A percentile compares a stretch with the other conserved stretches of the same genome.
phyloP scores from a whole-genome alignment of 2,113 vertebrate genomes.

The Orycteropus afer region DNA sequence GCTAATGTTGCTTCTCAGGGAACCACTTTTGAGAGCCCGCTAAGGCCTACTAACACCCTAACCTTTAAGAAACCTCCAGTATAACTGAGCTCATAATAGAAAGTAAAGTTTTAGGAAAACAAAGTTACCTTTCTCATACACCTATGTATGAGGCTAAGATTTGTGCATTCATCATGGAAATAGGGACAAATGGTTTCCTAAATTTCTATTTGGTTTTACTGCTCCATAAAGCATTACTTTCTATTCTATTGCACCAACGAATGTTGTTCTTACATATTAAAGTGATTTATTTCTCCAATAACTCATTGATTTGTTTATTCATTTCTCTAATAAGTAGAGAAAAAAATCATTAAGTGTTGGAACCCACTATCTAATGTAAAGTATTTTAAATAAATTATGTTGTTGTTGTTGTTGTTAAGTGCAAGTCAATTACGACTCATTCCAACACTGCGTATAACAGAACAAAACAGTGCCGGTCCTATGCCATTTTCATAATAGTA shows the following conservation, averaged over 20 bases:
- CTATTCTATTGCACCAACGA: not conserved
- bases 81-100: not conserved
- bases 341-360: not conserved
- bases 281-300: not conserved
- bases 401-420: too few species aligned
- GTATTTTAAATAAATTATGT: not conserved
- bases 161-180: not conserved
- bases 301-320: not conserved
- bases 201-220: not conserved
- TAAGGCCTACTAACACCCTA: not conserved
- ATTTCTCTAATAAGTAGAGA: not conserved
- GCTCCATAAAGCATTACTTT: not conserved
- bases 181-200: not conserved
- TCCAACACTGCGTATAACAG: not conserved
- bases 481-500: not conserved
- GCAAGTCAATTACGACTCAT: too few species aligned
- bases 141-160: not conserved
- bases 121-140: not conserved
- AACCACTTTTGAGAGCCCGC: not conserved
- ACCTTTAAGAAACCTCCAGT: not conserved
- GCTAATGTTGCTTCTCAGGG: not conserved
- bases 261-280: not conserved
- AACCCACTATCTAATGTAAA: not conserved
- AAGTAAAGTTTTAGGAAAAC: not conserved
- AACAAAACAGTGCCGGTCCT: too few species aligned